A percentile compares a stretch with the other conserved stretches of the same genome.
Conservation (phyloP, 1,140 invertebrate species). For the Anastrepha ludens region DNA sequence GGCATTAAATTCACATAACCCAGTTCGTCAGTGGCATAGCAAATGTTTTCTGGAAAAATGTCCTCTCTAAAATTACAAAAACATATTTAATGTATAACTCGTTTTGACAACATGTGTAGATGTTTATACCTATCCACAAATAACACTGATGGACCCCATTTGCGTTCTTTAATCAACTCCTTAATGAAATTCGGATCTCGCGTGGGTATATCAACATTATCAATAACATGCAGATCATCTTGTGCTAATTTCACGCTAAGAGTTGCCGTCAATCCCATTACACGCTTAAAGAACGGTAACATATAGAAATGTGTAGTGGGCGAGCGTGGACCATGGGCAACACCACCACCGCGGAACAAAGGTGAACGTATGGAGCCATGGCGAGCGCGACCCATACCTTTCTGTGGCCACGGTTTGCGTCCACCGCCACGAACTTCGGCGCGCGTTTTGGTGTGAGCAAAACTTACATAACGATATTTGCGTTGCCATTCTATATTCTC, state of each 20-base stretch:
- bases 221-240: slow-evolving; percentile 95
- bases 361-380: slow-evolving; percentile 95
- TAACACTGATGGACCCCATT: slow-evolving; percentile 97
- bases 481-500: slow-evolving; percentile 93
- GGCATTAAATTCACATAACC: slow-evolving; percentile 96
- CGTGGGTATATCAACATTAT: slow-evolving; percentile 90
- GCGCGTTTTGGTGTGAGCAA: slow-evolving; percentile 83
- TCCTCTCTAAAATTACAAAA: slow-evolving; percentile 81
- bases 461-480: slow-evolving; percentile 86
- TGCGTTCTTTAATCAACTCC: slow-evolving; percentile 86
- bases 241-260: slow-evolving; percentile 94
- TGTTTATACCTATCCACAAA: slow-evolving; percentile 89
- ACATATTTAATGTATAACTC: slow-evolving; percentile 69
- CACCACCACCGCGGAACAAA: slow-evolving; percentile 87
- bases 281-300: slow-evolving; percentile 85
- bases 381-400: slow-evolving; percentile 90
- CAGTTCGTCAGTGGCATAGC: slow-evolving; percentile 84
- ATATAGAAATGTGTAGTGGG: slow-evolving; percentile 94
- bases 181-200: slow-evolving; percentile 86
- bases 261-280: slow-evolving; percentile 87
- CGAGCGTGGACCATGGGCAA: slow-evolving; percentile 90
- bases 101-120: slow-evolving; percentile 55
- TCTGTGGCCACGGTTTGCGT: slow-evolving; percentile 96
- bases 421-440: slow-evolving; percentile 92
- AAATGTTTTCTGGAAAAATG: slow-evolving; percentile 90